Evolutionary conservation across 2,797 vertebrate genomes (phyloP).

Genomic region (Protonibea diacanthus): DNA sequence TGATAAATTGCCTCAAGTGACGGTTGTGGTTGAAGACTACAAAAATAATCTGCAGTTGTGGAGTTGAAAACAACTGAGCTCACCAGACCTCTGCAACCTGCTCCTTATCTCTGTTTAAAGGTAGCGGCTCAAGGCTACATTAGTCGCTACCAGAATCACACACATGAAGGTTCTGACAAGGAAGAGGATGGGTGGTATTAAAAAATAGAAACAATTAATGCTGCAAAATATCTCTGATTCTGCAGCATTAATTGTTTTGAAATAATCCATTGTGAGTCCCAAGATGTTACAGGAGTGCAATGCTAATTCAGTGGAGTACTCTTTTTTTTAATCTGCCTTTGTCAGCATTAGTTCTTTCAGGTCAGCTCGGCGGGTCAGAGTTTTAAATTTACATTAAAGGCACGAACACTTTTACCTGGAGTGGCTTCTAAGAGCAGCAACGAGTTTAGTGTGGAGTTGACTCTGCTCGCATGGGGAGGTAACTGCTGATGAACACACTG

Average conservation of each 20-base stretch:
- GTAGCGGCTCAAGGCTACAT: background rate
- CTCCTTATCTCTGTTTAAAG: background rate
- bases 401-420: background rate
- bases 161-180: background rate
- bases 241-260: background rate
- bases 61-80: background rate
- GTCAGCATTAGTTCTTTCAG: background rate
- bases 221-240: background rate
- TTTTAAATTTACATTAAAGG: background rate
- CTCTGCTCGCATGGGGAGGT: background rate
- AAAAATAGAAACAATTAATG: too few species aligned
- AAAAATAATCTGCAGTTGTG: background rate
- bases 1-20: background rate
- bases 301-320: background rate
- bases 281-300: background rate
- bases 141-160: background rate
- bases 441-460: background rate
- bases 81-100: background rate
- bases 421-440: background rate
- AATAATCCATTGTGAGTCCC: background rate
- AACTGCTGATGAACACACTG: background rate
- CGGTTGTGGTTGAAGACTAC: background rate
- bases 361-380: background rate
- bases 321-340: background rate
- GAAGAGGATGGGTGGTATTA: background rate